Percentiles rank a stretch among this genome's conserved stretches.
These are phyloP conservation scores for Oeneis ivallda DNA, from an alignment of 2,888 invertebrate genomes.

Conservation along the genomic window DNA sequence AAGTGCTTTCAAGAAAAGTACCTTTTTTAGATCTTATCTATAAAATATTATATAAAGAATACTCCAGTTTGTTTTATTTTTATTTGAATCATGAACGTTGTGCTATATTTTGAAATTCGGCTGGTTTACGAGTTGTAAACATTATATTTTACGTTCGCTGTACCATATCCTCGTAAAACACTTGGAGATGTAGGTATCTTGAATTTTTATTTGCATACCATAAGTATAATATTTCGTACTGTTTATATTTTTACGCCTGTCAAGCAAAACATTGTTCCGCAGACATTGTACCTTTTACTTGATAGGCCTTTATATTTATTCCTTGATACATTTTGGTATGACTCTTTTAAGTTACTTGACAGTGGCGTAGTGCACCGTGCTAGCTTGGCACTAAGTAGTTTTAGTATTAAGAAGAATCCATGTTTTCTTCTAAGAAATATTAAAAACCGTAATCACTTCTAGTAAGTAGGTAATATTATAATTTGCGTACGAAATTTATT, in stretches of 20 bases:
- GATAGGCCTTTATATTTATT: background rate
- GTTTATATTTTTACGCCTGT: background rate
- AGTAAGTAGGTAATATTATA: too few species aligned
- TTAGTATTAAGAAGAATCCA: too few species aligned
- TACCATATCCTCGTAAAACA: slow-evolving; percentile 17
- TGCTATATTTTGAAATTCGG: slow-evolving; percentile 19
- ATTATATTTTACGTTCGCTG: slow-evolving; percentile 15
- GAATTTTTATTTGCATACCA: slow-evolving; percentile 12
- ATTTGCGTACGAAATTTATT: background rate
- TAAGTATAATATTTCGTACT: background rate
- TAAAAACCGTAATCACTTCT: too few species aligned
- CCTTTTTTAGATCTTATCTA: background rate
- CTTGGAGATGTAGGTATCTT: slow-evolving; percentile 17
- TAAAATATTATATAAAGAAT: background rate
- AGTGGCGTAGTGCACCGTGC: too few species aligned
- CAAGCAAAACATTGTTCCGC: background rate
- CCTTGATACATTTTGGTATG: background rate
- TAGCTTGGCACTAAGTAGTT: too few species aligned
- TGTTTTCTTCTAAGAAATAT: too few species aligned
- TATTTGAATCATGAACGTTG: slow-evolving; percentile 15
- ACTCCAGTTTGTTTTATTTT: slow-evolving; percentile 7
- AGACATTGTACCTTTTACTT: background rate
- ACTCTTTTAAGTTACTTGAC: too few species aligned
- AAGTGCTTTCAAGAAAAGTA: slow-evolving; percentile 2
- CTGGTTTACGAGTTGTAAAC: slow-evolving; percentile 6